These are phyloP conservation scores for Saccostrea glomerata DNA, from an alignment of 1,140 invertebrate species.

Conservation along the genomic window DNA sequence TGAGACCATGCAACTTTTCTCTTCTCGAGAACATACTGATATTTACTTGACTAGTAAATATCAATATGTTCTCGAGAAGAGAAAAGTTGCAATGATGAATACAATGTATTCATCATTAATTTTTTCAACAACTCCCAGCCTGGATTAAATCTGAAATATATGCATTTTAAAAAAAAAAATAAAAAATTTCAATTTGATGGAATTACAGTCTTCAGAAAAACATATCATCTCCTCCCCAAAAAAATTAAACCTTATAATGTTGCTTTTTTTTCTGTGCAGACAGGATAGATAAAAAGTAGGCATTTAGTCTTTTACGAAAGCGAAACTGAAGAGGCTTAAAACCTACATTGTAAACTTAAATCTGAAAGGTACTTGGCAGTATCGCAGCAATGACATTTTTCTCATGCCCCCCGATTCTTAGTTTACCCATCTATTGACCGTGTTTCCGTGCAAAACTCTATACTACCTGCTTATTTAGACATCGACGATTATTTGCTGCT, in stretches of 20 bases:
- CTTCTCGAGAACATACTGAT: too few relatives aligned
- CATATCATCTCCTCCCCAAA: too few relatives aligned
- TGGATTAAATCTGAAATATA: too few relatives aligned
- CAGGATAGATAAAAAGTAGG: not conserved
- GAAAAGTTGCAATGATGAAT: too few relatives aligned
- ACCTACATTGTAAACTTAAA: not conserved
- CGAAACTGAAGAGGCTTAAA: not conserved
- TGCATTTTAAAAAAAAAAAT: too few relatives aligned
- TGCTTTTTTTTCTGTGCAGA: not conserved
- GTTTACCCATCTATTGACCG: constrained; percentile 9
- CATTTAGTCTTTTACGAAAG: not conserved
- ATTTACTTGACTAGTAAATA: too few relatives aligned
- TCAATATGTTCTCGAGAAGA: too few relatives aligned
- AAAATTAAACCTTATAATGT: not conserved
- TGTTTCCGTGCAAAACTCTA: constrained; percentile 17
- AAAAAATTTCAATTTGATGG: too few relatives aligned
- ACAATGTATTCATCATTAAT: too few relatives aligned
- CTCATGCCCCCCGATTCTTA: constrained; percentile 1
- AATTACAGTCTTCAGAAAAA: too few relatives aligned
- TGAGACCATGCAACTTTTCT: too few relatives aligned
- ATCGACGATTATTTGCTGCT: not conserved
- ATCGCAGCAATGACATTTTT: not conserved
- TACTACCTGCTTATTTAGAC: constrained; percentile 19
- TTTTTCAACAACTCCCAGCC: too few relatives aligned
- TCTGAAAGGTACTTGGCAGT: not conserved